These are phyloP conservation scores for Koerneria pararmatus DNA, from an alignment of 2,888 invertebrate genomes.

Conservation along the genomic window DNA sequence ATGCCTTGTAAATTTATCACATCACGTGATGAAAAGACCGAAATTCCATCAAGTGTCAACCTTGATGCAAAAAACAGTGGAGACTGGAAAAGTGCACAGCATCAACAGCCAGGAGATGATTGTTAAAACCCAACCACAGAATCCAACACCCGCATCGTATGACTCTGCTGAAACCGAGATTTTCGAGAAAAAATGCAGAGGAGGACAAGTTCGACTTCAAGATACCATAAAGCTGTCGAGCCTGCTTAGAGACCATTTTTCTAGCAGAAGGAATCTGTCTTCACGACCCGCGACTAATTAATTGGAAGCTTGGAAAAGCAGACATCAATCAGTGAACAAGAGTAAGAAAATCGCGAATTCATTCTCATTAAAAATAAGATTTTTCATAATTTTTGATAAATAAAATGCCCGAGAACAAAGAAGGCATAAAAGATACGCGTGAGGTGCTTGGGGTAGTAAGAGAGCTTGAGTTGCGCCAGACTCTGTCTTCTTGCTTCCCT, in stretches of 20 bases:
- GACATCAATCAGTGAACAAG: too few relatives aligned
- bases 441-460: slow-evolving; percentile 56
- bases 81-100: slow-evolving; percentile 44
- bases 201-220: not conserved
- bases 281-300: too few relatives aligned
- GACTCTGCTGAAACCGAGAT: slow-evolving; percentile 46
- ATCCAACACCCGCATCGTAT: slow-evolving; percentile 54
- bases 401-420: not conserved
- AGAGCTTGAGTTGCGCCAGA: slow-evolving; percentile 57
- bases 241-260: too few relatives aligned
- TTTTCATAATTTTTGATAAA: not conserved
- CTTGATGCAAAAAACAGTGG: slow-evolving; percentile 50
- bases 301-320: too few relatives aligned
- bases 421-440: slow-evolving; percentile 32
- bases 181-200: not conserved
- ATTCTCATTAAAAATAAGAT: not conserved
- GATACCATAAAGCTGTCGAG: not conserved
- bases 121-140: slow-evolving; percentile 50
- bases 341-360: too few relatives aligned
- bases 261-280: too few relatives aligned
- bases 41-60: too few relatives aligned
- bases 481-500: slow-evolving; percentile 55
- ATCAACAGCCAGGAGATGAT: slow-evolving; percentile 45
- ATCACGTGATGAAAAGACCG: too few relatives aligned
- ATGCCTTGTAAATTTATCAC: too few relatives aligned